phyloP scores from a whole-genome alignment of 2,888 invertebrate species.

The Cylloceria caligata region DNA sequence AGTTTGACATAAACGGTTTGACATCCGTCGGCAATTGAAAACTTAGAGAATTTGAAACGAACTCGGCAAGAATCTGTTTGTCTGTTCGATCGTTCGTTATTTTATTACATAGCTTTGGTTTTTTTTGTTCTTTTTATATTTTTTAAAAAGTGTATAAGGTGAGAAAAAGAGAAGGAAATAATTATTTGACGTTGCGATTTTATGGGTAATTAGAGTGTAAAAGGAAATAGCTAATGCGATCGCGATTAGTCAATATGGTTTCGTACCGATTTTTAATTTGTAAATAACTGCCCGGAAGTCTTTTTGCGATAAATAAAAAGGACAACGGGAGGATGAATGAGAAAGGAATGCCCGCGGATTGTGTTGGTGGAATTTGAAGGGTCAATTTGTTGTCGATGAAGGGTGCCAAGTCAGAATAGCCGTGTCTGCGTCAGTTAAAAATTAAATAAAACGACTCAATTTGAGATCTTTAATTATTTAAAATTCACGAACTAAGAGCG shows the following conservation, averaged over 20 bases:
- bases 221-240: constrained; percentile 55
- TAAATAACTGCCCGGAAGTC: constrained; percentile 67
- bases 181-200: constrained; percentile 67
- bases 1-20: background rate
- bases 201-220: constrained; percentile 57
- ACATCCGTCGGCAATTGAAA: constrained; percentile 17
- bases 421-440: background rate
- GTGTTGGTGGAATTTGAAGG: constrained; percentile 57
- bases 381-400: constrained; percentile 25
- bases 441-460: background rate
- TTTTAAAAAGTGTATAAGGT: constrained; percentile 70
- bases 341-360: constrained; percentile 48
- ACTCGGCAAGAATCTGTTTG: constrained; percentile 25
- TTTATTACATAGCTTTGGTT: constrained; percentile 75
- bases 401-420: background rate
- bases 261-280: constrained; percentile 70
- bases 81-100: constrained; percentile 74
- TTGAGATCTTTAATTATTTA: constrained; percentile 27
- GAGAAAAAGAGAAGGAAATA: constrained; percentile 61
- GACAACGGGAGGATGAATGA: constrained; percentile 46
- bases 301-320: constrained; percentile 53
- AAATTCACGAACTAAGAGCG: background rate
- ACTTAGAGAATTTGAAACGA: constrained; percentile 34
- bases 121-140: constrained; percentile 79
- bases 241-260: constrained; percentile 68